Percentiles rank a stretch among this genome's conserved stretches.
phyloP scores from a whole-genome alignment of 2,888 invertebrate genomes.

The Microchrysa polita region DNA sequence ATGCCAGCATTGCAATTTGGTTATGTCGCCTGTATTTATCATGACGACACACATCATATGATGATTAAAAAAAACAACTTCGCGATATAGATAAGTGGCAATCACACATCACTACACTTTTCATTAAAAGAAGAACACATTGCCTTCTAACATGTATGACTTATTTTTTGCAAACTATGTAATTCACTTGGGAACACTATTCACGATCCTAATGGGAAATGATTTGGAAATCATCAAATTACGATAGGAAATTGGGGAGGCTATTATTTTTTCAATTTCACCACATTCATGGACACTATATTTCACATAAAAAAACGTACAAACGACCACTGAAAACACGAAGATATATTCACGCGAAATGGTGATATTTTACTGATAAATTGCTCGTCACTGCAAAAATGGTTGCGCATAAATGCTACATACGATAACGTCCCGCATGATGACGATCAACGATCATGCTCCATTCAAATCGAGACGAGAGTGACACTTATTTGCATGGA shows the following conservation, averaged over 20 bases:
- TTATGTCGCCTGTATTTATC: too few species aligned
- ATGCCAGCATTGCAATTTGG: too few species aligned
- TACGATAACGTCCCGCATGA: neutral
- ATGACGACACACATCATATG: too few species aligned
- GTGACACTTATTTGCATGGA: neutral
- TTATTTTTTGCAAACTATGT: too few species aligned
- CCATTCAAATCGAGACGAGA: neutral
- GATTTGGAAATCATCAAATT: constrained; percentile 12
- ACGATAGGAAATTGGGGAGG: constrained; percentile 30
- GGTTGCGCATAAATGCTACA: neutral
- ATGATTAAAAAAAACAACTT: too few species aligned
- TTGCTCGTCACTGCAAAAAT: constrained; percentile 4
- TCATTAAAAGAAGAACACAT: too few species aligned
- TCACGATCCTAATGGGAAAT: neutral
- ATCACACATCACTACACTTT: too few species aligned
- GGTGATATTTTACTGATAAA: neutral
- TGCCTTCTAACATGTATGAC: too few species aligned
- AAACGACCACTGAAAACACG: neutral
- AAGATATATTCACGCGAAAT: constrained; percentile 6
- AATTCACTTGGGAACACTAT: too few species aligned
- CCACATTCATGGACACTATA: neutral
- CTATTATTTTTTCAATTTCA: neutral
- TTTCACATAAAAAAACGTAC: neutral
- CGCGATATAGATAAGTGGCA: too few species aligned
- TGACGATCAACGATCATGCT: neutral